Evolutionary conservation across 1,140 invertebrate species (phyloP).

Genomic region (Leptonema lineaticorne): DNA sequence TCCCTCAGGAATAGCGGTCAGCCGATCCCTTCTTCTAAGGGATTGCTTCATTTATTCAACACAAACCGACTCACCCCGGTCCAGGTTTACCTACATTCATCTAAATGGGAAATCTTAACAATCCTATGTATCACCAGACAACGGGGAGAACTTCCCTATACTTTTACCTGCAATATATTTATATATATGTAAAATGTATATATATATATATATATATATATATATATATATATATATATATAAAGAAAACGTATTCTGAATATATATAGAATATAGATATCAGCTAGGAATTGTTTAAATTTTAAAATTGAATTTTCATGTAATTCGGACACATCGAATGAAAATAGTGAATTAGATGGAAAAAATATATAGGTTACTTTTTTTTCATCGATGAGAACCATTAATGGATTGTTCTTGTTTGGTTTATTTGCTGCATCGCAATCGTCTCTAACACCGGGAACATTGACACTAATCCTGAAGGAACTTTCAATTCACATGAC

Average conservation of each 20-base stretch:
- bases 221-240: no score
- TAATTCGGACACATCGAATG: no score
- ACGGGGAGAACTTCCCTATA: background rate
- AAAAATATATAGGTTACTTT: no score
- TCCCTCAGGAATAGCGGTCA: conserved; percentile 16
- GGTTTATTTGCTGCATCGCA: conserved; percentile 30
- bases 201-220: no score
- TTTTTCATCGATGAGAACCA: background rate
- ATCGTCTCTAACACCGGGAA: conserved; percentile 32
- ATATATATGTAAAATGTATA: no score
- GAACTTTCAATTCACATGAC: conserved; percentile 28
- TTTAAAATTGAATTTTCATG: no score
- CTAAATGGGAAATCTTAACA: conserved; percentile 26
- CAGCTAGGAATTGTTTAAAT: no score
- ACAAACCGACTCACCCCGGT: background rate
- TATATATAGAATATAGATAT: no score
- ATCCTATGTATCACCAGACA: conserved; percentile 5
- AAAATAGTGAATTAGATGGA: no score
- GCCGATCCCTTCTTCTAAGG: conserved; percentile 12
- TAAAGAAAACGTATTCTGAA: no score
- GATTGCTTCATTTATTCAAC: conserved; percentile 33
- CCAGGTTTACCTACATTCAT: conserved; percentile 20
- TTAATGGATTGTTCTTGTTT: conserved; percentile 38
- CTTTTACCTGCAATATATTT: background rate
- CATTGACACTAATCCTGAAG: conserved; percentile 34